Percentiles rank a stretch among this genome's conserved stretches.
Conservation (phyloP, 2,888 invertebrate species). For the Crematogaster levior region DNA sequence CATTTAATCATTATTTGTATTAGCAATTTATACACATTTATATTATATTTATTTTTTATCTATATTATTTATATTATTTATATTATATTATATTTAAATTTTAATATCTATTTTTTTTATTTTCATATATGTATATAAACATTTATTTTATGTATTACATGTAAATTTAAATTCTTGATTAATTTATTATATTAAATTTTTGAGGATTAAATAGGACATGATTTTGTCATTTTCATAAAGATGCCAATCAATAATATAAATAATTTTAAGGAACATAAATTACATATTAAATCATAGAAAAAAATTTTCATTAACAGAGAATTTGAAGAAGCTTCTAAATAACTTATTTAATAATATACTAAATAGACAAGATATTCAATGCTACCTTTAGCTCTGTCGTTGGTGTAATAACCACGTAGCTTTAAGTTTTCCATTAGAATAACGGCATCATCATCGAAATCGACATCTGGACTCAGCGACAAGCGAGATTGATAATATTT, state of each 20-base stretch:
- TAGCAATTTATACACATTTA: not conserved
- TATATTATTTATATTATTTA: no score
- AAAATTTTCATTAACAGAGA: not conserved
- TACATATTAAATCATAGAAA: not conserved
- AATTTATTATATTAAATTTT: conserved; percentile 3
- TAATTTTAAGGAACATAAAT: conserved; percentile 1
- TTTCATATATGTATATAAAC: not conserved
- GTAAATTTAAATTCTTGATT: not conserved
- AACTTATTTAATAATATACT: no score
- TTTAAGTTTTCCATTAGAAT: conserved; percentile 88
- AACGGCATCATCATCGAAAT: conserved; percentile 87
- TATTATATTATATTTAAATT: no score
- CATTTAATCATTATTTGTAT: not conserved
- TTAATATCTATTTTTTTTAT: no score
- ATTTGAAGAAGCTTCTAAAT: not conserved
- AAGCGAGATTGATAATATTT: conserved; percentile 87
- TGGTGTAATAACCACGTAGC: conserved; percentile 86
- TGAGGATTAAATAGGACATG: not conserved
- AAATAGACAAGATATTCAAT: not conserved
- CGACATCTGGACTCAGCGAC: conserved; percentile 68
- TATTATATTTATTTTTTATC: no score
- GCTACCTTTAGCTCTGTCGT: conserved; percentile 85
- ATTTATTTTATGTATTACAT: not conserved
- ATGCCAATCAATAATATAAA: not conserved
- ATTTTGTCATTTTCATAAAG: not conserved